Percentiles rank a stretch among this genome's conserved stretches.
Conservation (phyloP, 2,888 invertebrate species). For the Andrena bucephala region DNA sequence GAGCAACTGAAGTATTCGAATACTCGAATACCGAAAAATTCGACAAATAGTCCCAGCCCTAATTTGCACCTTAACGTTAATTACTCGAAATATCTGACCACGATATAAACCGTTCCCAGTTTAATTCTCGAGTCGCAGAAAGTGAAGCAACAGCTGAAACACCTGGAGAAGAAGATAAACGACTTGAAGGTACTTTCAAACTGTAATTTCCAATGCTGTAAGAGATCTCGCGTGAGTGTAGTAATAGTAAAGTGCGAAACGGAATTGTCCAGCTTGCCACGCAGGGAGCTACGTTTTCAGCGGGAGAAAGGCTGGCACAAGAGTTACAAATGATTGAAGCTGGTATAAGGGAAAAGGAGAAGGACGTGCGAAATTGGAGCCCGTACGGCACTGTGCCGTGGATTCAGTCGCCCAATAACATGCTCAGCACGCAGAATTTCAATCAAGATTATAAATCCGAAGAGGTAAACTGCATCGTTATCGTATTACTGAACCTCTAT, state of each 20-base stretch:
- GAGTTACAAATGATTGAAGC: constrained; percentile 88
- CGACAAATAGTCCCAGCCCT: no score
- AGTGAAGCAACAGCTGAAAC: constrained; percentile 87
- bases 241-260: constrained; percentile 2
- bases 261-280: constrained; percentile 84
- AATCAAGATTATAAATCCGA: constrained; percentile 82
- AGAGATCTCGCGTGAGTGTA: neutral
- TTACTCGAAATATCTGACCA: neutral
- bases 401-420: constrained; percentile 80
- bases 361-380: constrained; percentile 86
- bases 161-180: constrained; percentile 88
- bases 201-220: neutral
- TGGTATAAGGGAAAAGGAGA: constrained; percentile 88
- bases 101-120: constrained; percentile 71
- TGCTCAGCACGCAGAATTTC: constrained; percentile 76
- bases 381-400: constrained; percentile 82
- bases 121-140: constrained; percentile 87
- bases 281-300: constrained; percentile 86
- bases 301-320: constrained; percentile 87
- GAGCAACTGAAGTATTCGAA: no score
- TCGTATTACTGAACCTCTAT: neutral
- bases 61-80: neutral
- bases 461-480: constrained; percentile 76
- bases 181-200: constrained; percentile 85
- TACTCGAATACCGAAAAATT: no score